A percentile compares a stretch with the other conserved stretches of the same genome.
These are phyloP conservation scores for Tokudaia tokunoshimensis DNA, from an alignment of 2,797 vertebrate species.

Conservation along the genomic window DNA sequence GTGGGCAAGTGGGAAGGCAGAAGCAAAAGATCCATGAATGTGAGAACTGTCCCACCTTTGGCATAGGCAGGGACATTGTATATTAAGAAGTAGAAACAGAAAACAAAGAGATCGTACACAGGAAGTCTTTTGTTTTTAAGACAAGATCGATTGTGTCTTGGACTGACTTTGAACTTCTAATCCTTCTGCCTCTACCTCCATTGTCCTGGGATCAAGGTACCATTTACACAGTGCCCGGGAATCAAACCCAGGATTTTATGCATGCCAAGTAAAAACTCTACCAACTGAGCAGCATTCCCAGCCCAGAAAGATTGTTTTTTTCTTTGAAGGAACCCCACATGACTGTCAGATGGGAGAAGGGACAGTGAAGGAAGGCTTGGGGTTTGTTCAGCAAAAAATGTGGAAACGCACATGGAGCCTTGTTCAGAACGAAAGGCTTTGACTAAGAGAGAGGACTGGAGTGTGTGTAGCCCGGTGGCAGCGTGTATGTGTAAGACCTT, in stretches of 20 bases:
- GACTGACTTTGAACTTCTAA: background rate
- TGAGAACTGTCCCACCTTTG: background rate
- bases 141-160: too few relatives aligned
- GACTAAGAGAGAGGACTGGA: background rate
- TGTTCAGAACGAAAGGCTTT: background rate
- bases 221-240: background rate
- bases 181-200: too few relatives aligned
- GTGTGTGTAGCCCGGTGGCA: background rate
- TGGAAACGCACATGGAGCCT: constrained; percentile 10
- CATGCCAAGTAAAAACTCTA: background rate
- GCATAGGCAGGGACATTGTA: background rate
- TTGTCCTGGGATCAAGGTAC: background rate
- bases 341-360: background rate
- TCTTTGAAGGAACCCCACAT: background rate
- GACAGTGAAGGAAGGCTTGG: background rate
- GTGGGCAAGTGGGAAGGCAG: background rate
- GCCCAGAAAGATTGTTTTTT: background rate
- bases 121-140: background rate
- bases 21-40: background rate
- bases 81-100: too few relatives aligned
- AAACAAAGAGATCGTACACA: background rate
- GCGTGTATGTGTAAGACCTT: background rate
- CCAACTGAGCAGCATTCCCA: too few relatives aligned
- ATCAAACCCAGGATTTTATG: background rate
- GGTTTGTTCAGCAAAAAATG: constrained; percentile 39